Evolutionary conservation across 2,888 invertebrate genomes (phyloP).

Genomic region (Sinhomidia bicolor): DNA sequence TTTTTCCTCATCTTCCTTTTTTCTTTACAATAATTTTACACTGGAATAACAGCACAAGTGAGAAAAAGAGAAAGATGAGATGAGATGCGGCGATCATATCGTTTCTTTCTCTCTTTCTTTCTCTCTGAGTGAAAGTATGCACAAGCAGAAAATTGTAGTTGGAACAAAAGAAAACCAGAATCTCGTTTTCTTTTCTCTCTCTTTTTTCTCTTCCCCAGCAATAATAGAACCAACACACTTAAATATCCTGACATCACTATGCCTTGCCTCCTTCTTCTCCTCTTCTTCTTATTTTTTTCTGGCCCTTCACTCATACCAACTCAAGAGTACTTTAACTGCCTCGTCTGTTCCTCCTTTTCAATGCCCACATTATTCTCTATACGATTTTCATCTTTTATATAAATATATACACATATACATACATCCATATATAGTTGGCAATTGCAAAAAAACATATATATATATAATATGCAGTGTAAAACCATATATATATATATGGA

Average conservation of each 20-base stretch:
- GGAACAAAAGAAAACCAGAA: conserved; percentile 18
- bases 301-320: conserved; percentile 24
- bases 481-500: no score
- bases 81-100: conserved; percentile 35
- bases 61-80: neutral
- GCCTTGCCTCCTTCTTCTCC: conserved; percentile 27
- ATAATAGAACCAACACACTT: no score
- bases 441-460: neutral
- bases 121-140: neutral
- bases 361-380: neutral
- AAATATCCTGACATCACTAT: neutral
- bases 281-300: no score
- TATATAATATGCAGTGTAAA: no score
- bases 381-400: no score
- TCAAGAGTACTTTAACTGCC: conserved; percentile 52
- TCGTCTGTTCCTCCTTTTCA: conserved; percentile 28
- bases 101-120: no score
- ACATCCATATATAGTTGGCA: neutral
- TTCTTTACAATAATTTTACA: conserved; percentile 15
- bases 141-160: neutral
- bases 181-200: conserved; percentile 30
- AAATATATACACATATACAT: no score
- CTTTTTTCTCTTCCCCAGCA: no score
- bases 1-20: neutral
- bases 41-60: neutral